Base-by-base conservation (phyloP, 1,140 invertebrate genomes). In the Pentalonia nigronervosa region DNA sequence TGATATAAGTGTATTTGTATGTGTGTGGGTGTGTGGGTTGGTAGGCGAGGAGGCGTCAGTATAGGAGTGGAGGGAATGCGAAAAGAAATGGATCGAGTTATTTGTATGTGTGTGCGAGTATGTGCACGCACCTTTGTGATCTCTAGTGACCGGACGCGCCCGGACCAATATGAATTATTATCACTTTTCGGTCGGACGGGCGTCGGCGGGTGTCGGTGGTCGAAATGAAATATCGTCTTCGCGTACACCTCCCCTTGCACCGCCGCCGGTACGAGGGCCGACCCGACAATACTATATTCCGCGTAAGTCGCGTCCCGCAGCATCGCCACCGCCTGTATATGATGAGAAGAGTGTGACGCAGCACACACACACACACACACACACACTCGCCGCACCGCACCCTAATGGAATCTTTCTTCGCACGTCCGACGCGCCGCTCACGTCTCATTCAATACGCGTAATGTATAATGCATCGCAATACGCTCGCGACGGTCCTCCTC, bases 141-240 rank as follows among this genome's bases (percentile, higher is more conserved):
- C 91, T 92, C 91, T 92, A 92, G 91, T 83, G 91, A 92, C 91
- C 91, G 91, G 50, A 92, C 76, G 60, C 53, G 90, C 90, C 90
- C 90, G 90, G 90, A 76, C 91, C 91, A 92, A 92, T 92, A 92
- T 92, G 91, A 92, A 92, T 92, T 92, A 92, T 92, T 92, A 92
- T 92, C 91, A 92, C 91, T 92, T 92, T 92, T 76, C 91, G 88
- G 88, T 56, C 88, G 50, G 88, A 17, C 48, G 86, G 86, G 17
- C 86, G 48, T 14, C 23, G 30, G n/a, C 30, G 20, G 8, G 48
- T 47, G 86, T 23, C 41, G n/a, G n/a, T 81, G 91, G 91, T 83
- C 91, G 34, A 92, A 83, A 92, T 92, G 91, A 92, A 92, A 92
- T 92, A 92, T 92, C 91, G 91, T 83, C 91, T 91, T 67, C 25